Percentiles rank a stretch among this genome's conserved stretches.
These are phyloP conservation scores for Nebria salina DNA, from an alignment of 2,888 invertebrate species.

Conservation along the genomic window DNA sequence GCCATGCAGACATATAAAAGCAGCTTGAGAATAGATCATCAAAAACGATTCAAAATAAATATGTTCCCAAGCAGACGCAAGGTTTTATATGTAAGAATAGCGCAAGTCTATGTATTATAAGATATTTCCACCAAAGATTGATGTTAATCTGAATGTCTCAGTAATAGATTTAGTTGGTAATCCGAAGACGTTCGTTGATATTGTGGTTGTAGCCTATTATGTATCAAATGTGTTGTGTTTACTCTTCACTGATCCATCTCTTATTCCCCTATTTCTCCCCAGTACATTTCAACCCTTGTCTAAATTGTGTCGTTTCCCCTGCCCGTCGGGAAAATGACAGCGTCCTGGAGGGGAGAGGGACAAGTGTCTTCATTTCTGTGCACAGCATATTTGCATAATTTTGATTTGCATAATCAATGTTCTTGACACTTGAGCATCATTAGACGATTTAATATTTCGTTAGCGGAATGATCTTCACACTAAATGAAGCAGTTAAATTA, in stretches of 20 bases:
- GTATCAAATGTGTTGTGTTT: slow-evolving; percentile 35
- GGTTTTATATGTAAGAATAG: no score
- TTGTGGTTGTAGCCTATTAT: slow-evolving; percentile 34
- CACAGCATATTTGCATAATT: slow-evolving; percentile 42
- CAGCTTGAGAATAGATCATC: no score
- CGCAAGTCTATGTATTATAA: background rate
- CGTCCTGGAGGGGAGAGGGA: background rate
- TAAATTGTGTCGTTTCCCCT: slow-evolving; percentile 30
- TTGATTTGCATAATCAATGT: slow-evolving; percentile 48
- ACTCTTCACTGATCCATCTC: slow-evolving; percentile 13
- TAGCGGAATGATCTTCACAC: slow-evolving; percentile 37
- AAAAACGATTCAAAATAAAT: no score
- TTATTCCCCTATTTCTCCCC: slow-evolving; percentile 17
- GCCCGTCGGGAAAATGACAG: slow-evolving; percentile 12
- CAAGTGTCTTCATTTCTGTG: slow-evolving; percentile 37
- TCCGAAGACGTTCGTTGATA: slow-evolving; percentile 34
- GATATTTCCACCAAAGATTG: background rate
- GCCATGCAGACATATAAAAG: background rate
- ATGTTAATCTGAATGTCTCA: background rate
- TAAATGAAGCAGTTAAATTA: slow-evolving; percentile 46
- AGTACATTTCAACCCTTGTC: slow-evolving; percentile 11
- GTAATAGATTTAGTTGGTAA: slow-evolving; percentile 30
- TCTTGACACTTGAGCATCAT: slow-evolving; percentile 45
- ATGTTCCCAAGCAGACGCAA: no score
- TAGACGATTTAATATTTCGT: slow-evolving; percentile 47